These are phyloP conservation scores for Prolemur simus DNA, from an alignment of 2,113 vertebrate genomes.

Conservation along the genomic window DNA sequence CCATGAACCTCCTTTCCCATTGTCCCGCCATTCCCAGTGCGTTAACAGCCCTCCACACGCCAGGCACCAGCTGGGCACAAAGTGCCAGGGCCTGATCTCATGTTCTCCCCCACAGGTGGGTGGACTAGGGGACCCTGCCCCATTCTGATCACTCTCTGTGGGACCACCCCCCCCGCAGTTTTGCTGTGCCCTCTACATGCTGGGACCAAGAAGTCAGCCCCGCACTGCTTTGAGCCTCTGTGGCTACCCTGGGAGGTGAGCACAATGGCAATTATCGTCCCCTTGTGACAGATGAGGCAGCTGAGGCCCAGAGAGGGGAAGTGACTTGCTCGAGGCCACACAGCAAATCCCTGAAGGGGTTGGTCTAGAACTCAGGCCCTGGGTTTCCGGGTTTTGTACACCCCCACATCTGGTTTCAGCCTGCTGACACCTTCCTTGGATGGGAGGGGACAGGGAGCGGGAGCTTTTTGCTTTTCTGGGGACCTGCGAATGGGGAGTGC, in stretches of 20 bases:
- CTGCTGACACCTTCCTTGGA: not conserved
- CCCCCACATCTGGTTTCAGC: not conserved
- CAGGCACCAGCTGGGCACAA: not conserved
- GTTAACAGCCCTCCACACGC: accelerated
- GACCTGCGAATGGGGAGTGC: too few relatives aligned
- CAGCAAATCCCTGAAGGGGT: not conserved
- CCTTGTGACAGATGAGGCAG: not conserved
- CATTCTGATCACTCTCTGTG: not conserved
- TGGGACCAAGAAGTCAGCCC: not conserved
- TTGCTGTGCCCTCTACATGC: not conserved
- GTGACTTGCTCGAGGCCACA: not conserved
- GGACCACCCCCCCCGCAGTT: not conserved
- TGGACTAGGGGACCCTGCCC: not conserved
- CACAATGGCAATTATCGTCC: not conserved
- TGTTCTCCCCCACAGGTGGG: not conserved
- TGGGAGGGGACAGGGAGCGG: not conserved
- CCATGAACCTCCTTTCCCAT: not conserved
- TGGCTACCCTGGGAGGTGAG: not conserved
- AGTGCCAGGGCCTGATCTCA: not conserved
- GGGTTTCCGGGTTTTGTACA: not conserved
- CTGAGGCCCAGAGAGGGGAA: not conserved
- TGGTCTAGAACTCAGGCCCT: not conserved
- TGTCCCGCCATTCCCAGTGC: too few relatives aligned
- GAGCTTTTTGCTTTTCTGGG: not conserved
- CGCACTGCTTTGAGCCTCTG: not conserved